Percentiles rank a stretch among this genome's conserved stretches.
These are phyloP conservation scores for Epinephelus malabaricus DNA, from an alignment of 2,797 vertebrate genomes.

Conservation along the genomic window DNA sequence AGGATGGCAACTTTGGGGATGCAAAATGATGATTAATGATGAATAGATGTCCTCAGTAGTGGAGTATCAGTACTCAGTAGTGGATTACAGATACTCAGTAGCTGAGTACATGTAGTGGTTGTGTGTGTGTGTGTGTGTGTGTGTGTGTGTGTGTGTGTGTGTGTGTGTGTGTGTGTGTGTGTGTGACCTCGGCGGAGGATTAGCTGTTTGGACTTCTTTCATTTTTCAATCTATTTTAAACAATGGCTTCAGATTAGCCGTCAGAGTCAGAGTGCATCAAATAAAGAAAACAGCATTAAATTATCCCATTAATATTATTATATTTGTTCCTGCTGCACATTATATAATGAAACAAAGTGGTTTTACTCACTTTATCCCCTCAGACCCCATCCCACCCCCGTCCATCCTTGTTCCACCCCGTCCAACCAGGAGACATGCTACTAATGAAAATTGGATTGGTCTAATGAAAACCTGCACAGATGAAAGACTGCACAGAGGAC, in stretches of 20 bases:
- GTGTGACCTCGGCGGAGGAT: slow-evolving; percentile 57
- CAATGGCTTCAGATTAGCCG: slow-evolving; percentile 84
- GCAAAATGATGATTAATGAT: too few relatives aligned
- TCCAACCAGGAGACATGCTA: too few relatives aligned
- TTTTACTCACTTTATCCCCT: slow-evolving; percentile 75
- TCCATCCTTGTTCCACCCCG: too few relatives aligned
- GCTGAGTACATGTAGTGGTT: too few relatives aligned
- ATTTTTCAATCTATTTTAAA: slow-evolving; percentile 82
- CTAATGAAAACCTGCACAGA: slow-evolving; percentile 69
- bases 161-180: not conserved
- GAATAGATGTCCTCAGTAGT: too few relatives aligned
- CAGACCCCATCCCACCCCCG: too few relatives aligned
- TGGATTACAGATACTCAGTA: too few relatives aligned
- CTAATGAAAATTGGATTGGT: slow-evolving; percentile 62
- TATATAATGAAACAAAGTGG: slow-evolving; percentile 83
- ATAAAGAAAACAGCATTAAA: slow-evolving; percentile 85
- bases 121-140: not conserved
- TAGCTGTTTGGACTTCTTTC: slow-evolving; percentile 66
- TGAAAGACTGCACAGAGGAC: slow-evolving; percentile 50
- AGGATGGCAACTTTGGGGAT: too few relatives aligned
- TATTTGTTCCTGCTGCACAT: slow-evolving; percentile 74
- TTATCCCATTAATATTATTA: slow-evolving; percentile 87
- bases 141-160: slow-evolving; percentile 1
- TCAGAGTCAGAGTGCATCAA: slow-evolving; percentile 80
- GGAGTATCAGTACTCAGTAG: too few relatives aligned